Percentiles rank a stretch among this genome's conserved stretches.
These are phyloP conservation scores for Microchirus variegatus DNA, from an alignment of 2,797 vertebrate species.

Conservation along the genomic window DNA sequence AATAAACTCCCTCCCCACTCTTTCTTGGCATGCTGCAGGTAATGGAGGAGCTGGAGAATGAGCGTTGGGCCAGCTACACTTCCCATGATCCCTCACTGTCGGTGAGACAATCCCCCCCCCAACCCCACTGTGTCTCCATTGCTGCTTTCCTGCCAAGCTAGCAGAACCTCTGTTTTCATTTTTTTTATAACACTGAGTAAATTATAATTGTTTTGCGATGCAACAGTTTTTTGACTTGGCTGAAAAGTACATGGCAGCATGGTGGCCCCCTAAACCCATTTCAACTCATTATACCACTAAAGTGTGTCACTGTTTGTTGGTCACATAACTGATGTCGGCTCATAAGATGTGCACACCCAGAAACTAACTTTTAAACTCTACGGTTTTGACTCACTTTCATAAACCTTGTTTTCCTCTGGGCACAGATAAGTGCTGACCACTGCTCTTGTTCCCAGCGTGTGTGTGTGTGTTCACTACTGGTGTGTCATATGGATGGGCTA, in stretches of 20 bases:
- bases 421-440: no score
- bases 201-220: background rate
- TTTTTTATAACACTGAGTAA: background rate
- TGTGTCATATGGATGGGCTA: no score
- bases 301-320: slow-evolving; percentile 3
- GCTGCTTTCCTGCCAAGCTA: slow-evolving; percentile 39
- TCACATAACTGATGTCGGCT: background rate
- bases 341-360: background rate
- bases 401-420: no score
- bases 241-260: background rate
- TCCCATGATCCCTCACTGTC: slow-evolving; percentile 90
- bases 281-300: slow-evolving; percentile 15
- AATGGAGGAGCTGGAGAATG: slow-evolving; percentile 97
- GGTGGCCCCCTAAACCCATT: background rate
- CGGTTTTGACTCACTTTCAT: background rate
- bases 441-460: no score
- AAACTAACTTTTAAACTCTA: slow-evolving; percentile 13
- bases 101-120: slow-evolving; percentile 81
- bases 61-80: slow-evolving; percentile 91
- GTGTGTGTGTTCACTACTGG: no score
- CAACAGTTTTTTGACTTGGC: slow-evolving; percentile 31
- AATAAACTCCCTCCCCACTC: slow-evolving; percentile 36
- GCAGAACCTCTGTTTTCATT: slow-evolving; percentile 13
- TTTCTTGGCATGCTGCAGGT: slow-evolving; percentile 89
- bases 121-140: slow-evolving; percentile 43